Evolutionary conservation across 2,888 invertebrate genomes (phyloP).

Genomic region (Melanostoma mellinum): DNA sequence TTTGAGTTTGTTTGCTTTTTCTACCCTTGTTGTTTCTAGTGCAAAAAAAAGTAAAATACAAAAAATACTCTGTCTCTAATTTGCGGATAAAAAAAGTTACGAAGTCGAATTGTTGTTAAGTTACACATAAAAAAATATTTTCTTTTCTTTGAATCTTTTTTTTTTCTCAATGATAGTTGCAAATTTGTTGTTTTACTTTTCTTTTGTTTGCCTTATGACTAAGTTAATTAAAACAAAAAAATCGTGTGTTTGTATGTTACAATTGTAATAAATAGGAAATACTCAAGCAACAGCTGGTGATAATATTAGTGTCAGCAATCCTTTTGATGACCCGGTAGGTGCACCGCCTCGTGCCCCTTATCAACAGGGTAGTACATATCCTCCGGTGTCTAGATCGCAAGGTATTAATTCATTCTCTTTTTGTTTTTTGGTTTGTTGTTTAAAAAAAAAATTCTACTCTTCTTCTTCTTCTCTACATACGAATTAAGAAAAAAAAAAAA

Average conservation of each 20-base stretch:
- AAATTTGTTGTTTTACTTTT: conserved; percentile 39
- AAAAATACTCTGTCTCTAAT: background rate
- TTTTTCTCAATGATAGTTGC: conserved; percentile 26
- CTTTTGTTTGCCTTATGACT: conserved; percentile 41
- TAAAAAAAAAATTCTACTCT: conserved; percentile 38
- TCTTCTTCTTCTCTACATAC: conserved; percentile 48
- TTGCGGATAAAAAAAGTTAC: background rate
- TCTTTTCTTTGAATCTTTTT: conserved; percentile 17
- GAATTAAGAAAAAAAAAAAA: background rate
- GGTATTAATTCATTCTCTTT: conserved; percentile 78
- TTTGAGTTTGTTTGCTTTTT: no score
- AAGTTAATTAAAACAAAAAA: conserved; percentile 56
- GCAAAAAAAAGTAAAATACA: no score
- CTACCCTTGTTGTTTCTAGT: no score
- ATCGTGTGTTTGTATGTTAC: conserved; percentile 72
- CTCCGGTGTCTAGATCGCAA: conserved; percentile 82
- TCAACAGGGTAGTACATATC: conserved; percentile 81
- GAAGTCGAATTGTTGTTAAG: conserved; percentile 18
- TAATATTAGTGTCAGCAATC: conserved; percentile 93
- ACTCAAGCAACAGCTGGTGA: conserved; percentile 83
- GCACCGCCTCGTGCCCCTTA: conserved; percentile 78
- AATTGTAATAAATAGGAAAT: conserved; percentile 75
- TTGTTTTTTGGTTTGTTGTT: conserved; percentile 72
- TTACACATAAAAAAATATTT: conserved; percentile 16
- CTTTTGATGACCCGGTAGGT: conserved; percentile 89